phyloP scores from a whole-genome alignment of 2,888 invertebrate species.

The Phymatocera aterrima region DNA sequence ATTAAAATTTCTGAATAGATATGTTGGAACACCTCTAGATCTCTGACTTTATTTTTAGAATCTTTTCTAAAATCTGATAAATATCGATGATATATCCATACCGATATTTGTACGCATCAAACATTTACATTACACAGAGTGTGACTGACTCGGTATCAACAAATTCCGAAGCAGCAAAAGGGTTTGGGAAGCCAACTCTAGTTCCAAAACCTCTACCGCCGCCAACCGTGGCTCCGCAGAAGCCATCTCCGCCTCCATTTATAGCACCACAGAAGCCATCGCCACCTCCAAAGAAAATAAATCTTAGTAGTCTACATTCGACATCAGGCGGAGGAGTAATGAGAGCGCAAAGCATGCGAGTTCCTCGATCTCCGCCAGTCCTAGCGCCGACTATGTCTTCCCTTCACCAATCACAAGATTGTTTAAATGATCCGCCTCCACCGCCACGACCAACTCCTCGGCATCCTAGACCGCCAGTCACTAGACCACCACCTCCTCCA shows the following conservation, averaged over 20 bases:
- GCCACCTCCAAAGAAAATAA: conserved; percentile 82
- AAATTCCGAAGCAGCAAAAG: conserved; percentile 66
- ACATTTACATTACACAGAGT: conserved; percentile 68
- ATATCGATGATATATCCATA: not conserved
- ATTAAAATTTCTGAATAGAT: too few relatives aligned
- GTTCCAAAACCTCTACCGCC: conserved; percentile 60
- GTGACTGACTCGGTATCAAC: conserved; percentile 80
- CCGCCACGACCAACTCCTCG: conserved; percentile 76
- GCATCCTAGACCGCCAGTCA: conserved; percentile 77
- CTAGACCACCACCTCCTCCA: conserved; percentile 79
- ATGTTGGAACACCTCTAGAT: too few relatives aligned
- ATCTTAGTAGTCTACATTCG: conserved; percentile 72
- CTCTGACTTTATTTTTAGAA: too few relatives aligned
- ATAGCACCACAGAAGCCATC: conserved; percentile 76
- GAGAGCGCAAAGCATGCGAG: conserved; percentile 90
- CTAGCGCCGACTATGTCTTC: conserved; percentile 75
- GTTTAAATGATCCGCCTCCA: conserved; percentile 72
- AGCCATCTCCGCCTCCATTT: conserved; percentile 53
- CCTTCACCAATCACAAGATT: conserved; percentile 77
- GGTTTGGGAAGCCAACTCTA: conserved; percentile 85
- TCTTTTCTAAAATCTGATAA: too few relatives aligned
- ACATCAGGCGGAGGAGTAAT: conserved; percentile 78
- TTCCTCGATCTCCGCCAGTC: conserved; percentile 83
- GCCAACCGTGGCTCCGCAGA: conserved; percentile 59
- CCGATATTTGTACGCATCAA: conserved; percentile 36